Evolutionary conservation across 2,888 invertebrate genomes (phyloP).

Genomic region (Tricholauxania praeusta): DNA sequence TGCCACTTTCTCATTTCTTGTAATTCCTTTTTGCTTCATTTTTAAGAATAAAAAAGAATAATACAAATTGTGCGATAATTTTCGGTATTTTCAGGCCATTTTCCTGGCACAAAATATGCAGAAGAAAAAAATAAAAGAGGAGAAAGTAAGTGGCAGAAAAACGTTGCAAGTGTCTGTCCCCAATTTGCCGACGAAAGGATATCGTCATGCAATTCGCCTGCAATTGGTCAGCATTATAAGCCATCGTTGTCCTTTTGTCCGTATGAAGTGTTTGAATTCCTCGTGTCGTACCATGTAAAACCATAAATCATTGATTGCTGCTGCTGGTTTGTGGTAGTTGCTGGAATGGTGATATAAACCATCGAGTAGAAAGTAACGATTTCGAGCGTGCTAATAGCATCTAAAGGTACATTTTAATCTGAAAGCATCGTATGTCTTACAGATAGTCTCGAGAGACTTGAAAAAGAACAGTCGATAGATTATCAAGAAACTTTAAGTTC

Average conservation of each 20-base stretch:
- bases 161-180: neutral
- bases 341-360: too few relatives aligned
- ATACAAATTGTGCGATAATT: neutral
- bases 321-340: neutral
- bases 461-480: too few relatives aligned
- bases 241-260: neutral
- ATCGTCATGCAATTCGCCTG: conserved; percentile 13
- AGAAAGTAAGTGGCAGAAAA: neutral
- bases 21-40: neutral
- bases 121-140: neutral
- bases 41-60: neutral
- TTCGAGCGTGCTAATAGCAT: too few relatives aligned
- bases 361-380: too few relatives aligned
- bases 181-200: conserved; percentile 16
- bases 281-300: neutral
- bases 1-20: neutral
- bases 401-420: too few relatives aligned
- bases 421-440: too few relatives aligned
- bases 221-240: conserved; percentile 11
- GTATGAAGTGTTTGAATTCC: conserved; percentile 14
- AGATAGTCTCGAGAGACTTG: too few relatives aligned
- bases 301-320: conserved; percentile 21
- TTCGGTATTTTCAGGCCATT: neutral
- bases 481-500: too few relatives aligned
- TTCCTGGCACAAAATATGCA: neutral